A percentile compares a stretch with the other conserved stretches of the same genome.
phyloP scores from a whole-genome alignment of 2,888 invertebrate genomes.

The Mythimna albipuncta region DNA sequence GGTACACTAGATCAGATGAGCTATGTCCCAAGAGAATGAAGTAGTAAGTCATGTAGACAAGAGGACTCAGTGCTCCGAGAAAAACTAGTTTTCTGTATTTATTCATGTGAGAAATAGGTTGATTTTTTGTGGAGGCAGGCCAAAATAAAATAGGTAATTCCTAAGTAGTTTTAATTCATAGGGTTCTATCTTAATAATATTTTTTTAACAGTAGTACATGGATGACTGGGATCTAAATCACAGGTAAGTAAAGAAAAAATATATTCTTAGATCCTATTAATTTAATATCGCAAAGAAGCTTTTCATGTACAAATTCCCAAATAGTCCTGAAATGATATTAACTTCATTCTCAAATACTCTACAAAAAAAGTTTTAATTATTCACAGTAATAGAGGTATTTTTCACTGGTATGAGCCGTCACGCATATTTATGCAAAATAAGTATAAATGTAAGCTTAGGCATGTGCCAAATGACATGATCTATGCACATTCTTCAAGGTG shows the following conservation, averaged over 20 bases:
- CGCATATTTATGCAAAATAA: too few relatives aligned
- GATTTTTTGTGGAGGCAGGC: background rate
- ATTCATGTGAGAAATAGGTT: background rate
- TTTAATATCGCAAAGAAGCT: background rate
- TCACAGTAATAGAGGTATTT: too few relatives aligned
- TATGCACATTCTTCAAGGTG: too few relatives aligned
- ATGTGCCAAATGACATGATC: too few relatives aligned
- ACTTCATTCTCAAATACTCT: too few relatives aligned
- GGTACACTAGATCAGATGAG: constrained; percentile 5
- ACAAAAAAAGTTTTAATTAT: too few relatives aligned
- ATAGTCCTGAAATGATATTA: too few relatives aligned
- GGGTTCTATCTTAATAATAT: background rate
- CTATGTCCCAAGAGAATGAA: constrained; percentile 3
- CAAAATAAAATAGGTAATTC: background rate
- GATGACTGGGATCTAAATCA: background rate
- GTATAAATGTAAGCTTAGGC: too few relatives aligned
- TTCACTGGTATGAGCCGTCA: too few relatives aligned
- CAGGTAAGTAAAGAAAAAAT: too few relatives aligned
- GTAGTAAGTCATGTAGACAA: background rate
- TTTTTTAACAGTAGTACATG: background rate
- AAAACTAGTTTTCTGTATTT: background rate
- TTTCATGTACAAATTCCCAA: background rate
- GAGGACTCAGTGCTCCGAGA: background rate
- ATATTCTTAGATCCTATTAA: too few relatives aligned
- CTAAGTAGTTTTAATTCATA: background rate